These are phyloP conservation scores for Probosciger aterrimus DNA, from an alignment of 2,113 vertebrate species.

Conservation along the genomic window DNA sequence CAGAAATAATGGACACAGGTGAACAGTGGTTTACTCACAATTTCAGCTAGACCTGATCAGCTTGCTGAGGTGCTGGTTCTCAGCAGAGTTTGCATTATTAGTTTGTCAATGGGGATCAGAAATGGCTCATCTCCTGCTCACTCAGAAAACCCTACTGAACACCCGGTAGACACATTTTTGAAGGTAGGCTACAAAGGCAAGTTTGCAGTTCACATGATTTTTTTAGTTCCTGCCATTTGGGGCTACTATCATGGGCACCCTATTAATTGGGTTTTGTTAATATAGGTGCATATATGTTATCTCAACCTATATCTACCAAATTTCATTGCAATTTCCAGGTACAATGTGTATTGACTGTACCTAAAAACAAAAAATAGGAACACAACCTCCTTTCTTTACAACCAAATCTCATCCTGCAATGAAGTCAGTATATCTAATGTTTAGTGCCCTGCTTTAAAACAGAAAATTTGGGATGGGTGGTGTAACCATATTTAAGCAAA, in stretches of 20 bases:
- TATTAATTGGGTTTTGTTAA: neutral
- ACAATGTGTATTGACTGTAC: neutral
- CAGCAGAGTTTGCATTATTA: neutral
- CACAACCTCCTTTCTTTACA: neutral
- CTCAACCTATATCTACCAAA: neutral
- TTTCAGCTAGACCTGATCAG: neutral
- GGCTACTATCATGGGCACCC: neutral
- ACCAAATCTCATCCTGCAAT: neutral
- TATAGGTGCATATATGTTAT: neutral
- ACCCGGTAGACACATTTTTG: neutral
- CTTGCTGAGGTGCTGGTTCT: neutral
- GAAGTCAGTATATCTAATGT: neutral
- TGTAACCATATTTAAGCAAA: neutral
- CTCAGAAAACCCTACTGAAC: neutral
- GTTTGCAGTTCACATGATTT: neutral
- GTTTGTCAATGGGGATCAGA: neutral
- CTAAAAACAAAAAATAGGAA: neutral
- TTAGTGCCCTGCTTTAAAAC: neutral
- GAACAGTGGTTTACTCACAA: neutral
- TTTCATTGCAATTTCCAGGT: neutral
- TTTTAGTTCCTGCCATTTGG: neutral
- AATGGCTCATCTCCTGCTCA: neutral
- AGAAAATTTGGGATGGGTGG: neutral
- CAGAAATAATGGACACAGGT: neutral
- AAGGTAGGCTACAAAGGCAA: neutral